Evolutionary conservation across 2,888 invertebrate genomes (phyloP), one percentile per base, ranked within the genome.

Genomic region (Drosophila leonis): DNA sequence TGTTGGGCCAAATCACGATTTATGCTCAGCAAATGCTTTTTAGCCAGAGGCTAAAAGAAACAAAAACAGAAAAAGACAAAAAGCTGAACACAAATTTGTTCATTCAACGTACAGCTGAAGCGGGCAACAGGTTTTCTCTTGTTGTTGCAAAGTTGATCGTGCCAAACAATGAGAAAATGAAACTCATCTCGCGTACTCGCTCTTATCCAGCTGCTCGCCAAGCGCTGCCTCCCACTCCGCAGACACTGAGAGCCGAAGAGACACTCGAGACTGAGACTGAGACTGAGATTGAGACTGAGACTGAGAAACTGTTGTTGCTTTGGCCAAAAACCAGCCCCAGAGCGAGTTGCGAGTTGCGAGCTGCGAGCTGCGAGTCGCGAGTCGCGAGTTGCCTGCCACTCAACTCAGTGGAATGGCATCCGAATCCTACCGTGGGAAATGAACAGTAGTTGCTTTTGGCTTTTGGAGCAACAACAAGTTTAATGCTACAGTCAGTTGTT

Each of bases 391-490:
- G 79, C 77, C 83, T 82, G 82, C 78, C 78, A 78, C 84, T 82
- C 84, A 82, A 82, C 80, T 85, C 85, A 81, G 69, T 82, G 88
- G 88, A 89, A 89, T 87, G 87, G 87, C 87, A 86, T 87, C 87
- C 87, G 77, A 80, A 87, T 87, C 83, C 88, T 83, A 92, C 91
- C 92, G 92, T 92, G 92, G 92, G 92, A 92, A 92, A 92, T 92
- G 92, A 91, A 92, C 92, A 92, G 92, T 92, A 92, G 92, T 90
- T 77, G 75, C 77, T 88, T 75, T 79, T 84, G 75, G 69, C 83
- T 84, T 85, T 83, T 88, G 72, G 72, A 85, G 65, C 82, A 75
- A 67, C 82, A 87, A 82, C 86, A 84, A 69, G 78, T 77, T 86
- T 83, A 73, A 74, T 82, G 79, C 73, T 69, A 52, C 78, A 70